Evolutionary conservation across 1,140 invertebrate genomes (phyloP).

Genomic region (Nasonia longicornis): DNA sequence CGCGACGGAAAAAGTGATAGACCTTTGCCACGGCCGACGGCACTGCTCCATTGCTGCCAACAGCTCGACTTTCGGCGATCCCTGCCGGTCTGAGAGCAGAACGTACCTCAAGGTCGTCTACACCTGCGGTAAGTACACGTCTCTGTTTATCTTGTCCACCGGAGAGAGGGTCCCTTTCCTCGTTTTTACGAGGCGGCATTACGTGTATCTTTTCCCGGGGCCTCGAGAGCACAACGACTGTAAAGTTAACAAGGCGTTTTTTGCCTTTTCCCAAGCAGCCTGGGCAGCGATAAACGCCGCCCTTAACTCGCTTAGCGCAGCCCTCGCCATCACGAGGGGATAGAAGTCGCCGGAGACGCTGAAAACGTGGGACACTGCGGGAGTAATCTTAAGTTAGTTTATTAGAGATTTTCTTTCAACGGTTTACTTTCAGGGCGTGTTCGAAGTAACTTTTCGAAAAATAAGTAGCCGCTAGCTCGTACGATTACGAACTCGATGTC

Average conservation of each 20-base stretch:
- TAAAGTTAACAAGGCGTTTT: constrained; percentile 22
- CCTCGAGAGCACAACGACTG: neutral
- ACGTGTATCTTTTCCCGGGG: neutral
- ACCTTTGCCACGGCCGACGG: constrained; percentile 89
- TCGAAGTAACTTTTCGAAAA: too few species aligned
- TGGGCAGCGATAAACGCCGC: neutral
- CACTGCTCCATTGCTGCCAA: constrained; percentile 85
- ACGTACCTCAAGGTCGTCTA: constrained; percentile 94
- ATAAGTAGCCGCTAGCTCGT: too few species aligned
- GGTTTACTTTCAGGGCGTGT: too few species aligned
- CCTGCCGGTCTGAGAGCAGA: constrained; percentile 83
- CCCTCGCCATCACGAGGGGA: neutral
- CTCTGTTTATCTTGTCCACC: neutral
- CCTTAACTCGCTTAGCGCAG: constrained; percentile 11
- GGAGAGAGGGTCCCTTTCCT: neutral
- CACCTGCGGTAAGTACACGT: constrained; percentile 86
- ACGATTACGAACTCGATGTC: neutral
- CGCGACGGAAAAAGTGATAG: constrained; percentile 89
- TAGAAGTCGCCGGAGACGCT: neutral
- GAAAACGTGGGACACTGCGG: neutral
- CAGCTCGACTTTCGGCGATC: constrained; percentile 86
- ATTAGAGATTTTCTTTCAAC: neutral
- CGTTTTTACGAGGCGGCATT: neutral
- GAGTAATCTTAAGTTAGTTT: neutral
- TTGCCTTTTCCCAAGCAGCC: neutral